Base-by-base conservation (phyloP, 2,113 vertebrate species). In the Bos indicus region DNA sequence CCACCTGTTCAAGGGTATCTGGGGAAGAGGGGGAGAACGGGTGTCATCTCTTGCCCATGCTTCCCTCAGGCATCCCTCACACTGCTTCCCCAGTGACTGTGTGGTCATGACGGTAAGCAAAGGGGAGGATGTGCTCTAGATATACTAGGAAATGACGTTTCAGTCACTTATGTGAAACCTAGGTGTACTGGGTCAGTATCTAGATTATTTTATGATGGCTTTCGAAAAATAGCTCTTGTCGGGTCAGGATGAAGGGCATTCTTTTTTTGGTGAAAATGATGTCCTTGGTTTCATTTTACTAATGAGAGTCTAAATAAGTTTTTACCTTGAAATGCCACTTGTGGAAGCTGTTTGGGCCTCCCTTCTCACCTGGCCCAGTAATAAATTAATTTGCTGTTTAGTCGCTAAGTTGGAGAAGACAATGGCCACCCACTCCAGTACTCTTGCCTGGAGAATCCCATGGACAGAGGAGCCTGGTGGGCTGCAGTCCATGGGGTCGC, bases 261-360 rank as follows among this genome's bases (percentile, higher is more conserved):
- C 30, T 43, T 57, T 74, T 94, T 84, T 52, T 77, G 43, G 62
- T 95, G 36, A 95, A 92, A 95, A 91, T 43, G 9, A 67, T 81
- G 51, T 36, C 16, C 6, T 88, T 85, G 80, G n/a, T 89, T 95
- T 96, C 19, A 59, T n/a, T 97, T 97, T 83, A 67, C 56, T 90
- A 33, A 93, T 48, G 40, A 83, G 8, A 88, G 7, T 56, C 60
- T 90, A 36, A 21, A 80, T 89, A 89, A 84, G 28, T 1, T 90
- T 96, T 97, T 85, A 57, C 36, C 71, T 82, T 94, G 90, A 92
- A 82, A 94, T 87, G 30, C 60, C 36, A 86, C 11, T 19, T 56
- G 59, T 40, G 30, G 43, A 56, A 92, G 60, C 7, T 92, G 2
- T 95, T 94, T 81, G 30, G 25, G 15, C 9, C 54, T 95, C n/a